phyloP scores from a whole-genome alignment of 2,113 vertebrate species.

The Chloebia gouldiae region DNA sequence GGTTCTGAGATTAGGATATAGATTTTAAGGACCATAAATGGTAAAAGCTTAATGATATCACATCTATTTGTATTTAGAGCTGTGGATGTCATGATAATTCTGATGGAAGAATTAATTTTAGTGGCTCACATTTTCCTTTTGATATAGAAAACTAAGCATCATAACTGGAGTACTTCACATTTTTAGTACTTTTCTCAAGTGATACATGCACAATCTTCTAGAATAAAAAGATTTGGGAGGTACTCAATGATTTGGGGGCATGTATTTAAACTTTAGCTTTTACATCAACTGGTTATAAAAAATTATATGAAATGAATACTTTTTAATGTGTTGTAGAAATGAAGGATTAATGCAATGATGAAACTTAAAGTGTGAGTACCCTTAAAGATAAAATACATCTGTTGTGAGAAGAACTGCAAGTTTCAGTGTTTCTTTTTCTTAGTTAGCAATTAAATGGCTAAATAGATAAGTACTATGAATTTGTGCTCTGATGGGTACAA shows the following conservation, averaged over 20 bases:
- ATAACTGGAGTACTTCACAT: background rate
- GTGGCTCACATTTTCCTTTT: background rate
- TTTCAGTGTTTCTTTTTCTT: background rate
- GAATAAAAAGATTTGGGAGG: background rate
- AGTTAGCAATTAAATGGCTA: background rate
- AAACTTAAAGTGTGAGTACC: background rate
- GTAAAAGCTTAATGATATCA: conserved; percentile 1
- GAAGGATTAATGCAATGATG: background rate
- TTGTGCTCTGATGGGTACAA: background rate
- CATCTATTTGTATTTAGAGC: conserved; percentile 1
- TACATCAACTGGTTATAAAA: background rate
- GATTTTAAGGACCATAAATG: conserved; percentile 17
- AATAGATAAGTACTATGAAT: background rate
- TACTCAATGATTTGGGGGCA: background rate
- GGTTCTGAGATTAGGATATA: background rate
- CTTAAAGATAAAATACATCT: background rate
- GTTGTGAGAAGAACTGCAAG: background rate
- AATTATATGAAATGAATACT: background rate
- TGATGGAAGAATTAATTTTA: background rate
- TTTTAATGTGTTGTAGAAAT: background rate
- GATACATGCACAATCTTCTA: background rate
- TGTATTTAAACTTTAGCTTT: background rate
- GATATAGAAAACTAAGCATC: background rate
- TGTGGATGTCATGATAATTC: conserved; percentile 17
- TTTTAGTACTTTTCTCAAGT: background rate